phyloP scores from a whole-genome alignment of 2,797 vertebrate genomes.

The Acestrorhynchus altus region DNA sequence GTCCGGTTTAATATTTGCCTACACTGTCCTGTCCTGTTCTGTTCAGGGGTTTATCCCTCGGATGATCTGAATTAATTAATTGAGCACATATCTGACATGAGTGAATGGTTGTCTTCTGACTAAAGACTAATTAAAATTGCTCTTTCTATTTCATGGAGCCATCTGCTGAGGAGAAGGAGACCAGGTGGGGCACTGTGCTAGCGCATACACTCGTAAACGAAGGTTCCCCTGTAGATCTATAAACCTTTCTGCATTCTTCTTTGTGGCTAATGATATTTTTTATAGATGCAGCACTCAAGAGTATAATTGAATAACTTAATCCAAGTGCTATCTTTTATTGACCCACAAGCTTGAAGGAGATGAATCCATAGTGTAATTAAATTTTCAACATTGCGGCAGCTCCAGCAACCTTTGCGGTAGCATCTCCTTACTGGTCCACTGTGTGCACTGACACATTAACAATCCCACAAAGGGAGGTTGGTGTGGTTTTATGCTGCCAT shows the following conservation, averaged over 20 bases:
- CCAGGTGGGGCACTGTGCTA: conserved; percentile 69
- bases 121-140: conserved; percentile 76
- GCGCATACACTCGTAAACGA: conserved; percentile 62
- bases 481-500: conserved; percentile 30
- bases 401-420: conserved; percentile 25
- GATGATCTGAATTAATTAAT: conserved; percentile 9
- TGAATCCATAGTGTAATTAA: conserved; percentile 51
- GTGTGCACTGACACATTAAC: conserved; percentile 43
- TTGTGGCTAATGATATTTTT: conserved; percentile 54
- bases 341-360: conserved; percentile 42
- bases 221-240: conserved; percentile 48
- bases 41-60: too few relatives aligned
- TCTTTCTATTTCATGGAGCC: conserved; percentile 76
- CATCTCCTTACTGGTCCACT: conserved; percentile 18
- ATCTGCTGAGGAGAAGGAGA: conserved; percentile 72
- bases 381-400: conserved; percentile 41
- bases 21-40: too few relatives aligned
- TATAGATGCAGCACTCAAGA: conserved; percentile 42
- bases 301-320: conserved; percentile 53
- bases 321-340: conserved; percentile 43
- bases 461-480: conserved; percentile 38
- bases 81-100: conserved; percentile 27
- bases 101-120: conserved; percentile 65
- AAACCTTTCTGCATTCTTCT: conserved; percentile 46
- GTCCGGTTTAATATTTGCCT: too few relatives aligned